These are phyloP conservation scores for Zhuqinia jingwanae DNA, from an alignment of 2,888 invertebrate species.

Conservation along the genomic window DNA sequence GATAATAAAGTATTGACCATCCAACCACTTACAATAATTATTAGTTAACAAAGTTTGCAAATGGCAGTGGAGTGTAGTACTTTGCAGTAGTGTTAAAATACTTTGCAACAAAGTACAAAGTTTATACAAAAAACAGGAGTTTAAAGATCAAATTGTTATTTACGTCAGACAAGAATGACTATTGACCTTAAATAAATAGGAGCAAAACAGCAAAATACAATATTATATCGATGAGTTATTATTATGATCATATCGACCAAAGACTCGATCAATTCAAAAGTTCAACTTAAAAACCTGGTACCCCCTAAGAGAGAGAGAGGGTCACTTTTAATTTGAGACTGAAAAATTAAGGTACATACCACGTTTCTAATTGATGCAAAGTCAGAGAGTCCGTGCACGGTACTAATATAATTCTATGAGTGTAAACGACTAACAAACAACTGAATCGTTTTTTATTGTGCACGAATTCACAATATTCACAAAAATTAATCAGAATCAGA, in stretches of 20 bases:
- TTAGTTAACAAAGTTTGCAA: too few relatives aligned
- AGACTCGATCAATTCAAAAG: not conserved
- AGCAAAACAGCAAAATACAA: not conserved
- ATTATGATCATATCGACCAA: not conserved
- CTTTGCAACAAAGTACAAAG: conserved; percentile 29
- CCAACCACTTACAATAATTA: too few relatives aligned
- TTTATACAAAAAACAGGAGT: conserved; percentile 30
- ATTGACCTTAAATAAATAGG: conserved; percentile 4
- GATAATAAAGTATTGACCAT: too few relatives aligned
- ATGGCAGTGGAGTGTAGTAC: too few relatives aligned
- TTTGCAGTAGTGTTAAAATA: not conserved
- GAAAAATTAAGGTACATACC: not conserved
- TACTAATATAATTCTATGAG: not conserved
- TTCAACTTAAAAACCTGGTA: not conserved
- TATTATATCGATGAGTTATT: not conserved
- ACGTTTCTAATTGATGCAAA: not conserved
- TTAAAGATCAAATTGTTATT: conserved; percentile 12
- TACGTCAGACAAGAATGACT: conserved; percentile 17
- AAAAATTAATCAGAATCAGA: not conserved
- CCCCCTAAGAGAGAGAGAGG: not conserved
- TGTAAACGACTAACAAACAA: not conserved
- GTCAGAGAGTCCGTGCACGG: not conserved
- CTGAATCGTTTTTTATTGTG: not conserved
- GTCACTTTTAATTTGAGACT: too few relatives aligned
- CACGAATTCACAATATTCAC: conserved; percentile 29